Base-by-base conservation (phyloP, 2,113 vertebrate species). In the Lasiurus cinereus region DNA sequence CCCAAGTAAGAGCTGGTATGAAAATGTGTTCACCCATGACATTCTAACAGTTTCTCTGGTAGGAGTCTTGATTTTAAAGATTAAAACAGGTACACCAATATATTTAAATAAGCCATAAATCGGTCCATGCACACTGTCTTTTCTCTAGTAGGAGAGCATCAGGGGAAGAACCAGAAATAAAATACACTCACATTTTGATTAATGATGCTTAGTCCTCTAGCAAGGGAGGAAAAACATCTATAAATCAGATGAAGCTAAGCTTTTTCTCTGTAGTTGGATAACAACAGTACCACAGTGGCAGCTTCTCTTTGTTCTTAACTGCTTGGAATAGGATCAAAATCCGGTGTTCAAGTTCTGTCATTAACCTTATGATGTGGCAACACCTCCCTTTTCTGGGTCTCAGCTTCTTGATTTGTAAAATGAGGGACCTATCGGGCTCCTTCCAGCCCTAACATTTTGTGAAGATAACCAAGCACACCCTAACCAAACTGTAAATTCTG, bases 171-270 rank as follows among this genome's bases (percentile, higher is more conserved):
- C n/a, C 67, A 67, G 56, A 77, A 79, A 79, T n/a, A 27, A 83
- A 96, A 80, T 79, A 43, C 56, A 86, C 11, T 90, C 73, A 90
- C 56, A 83, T 94, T 76, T 90, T 97, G 85, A 96, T 92, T 90
- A 94, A 94, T 78, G 77, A 82, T 78, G 15, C 24, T 14, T 18
- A 62, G n/a, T 90, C 66, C 18, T 93, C 33, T 94, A 73, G 64
- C 36, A 87, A 66, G 62, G 80, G 67, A 88, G 46, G 24, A 73
- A 90, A 93, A 93, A 31, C 18, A 13, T 50, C 36, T 92, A 39
- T 86, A 84, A 95, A 92, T 88, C 59, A 88, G 80, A 4, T 15
- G n/a, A 90, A 83, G 29, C 10, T 2, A 13, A 90, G 31, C 29
- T 27, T 83, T 96, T 86, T 80, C 43, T 92, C 48, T 56, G 13